These are phyloP conservation scores for Acromyrmex heyeri DNA, from an alignment of 1,140 invertebrate species.

Conservation along the genomic window DNA sequence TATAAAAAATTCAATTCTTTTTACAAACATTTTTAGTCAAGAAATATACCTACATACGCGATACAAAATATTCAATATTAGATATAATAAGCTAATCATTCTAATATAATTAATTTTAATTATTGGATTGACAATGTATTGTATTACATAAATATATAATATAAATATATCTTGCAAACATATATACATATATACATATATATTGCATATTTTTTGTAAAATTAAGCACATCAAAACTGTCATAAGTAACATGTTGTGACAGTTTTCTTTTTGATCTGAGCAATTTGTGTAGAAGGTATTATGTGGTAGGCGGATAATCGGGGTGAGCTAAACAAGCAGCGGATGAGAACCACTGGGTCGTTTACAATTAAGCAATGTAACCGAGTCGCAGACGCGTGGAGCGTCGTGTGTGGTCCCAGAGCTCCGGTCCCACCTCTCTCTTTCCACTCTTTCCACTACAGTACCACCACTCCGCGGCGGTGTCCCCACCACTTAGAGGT, in stretches of 20 bases:
- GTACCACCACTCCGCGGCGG: constrained; percentile 67
- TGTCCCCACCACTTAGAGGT: constrained; percentile 70
- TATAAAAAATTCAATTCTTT: neutral
- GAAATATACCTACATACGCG: no score
- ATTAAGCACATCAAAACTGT: neutral
- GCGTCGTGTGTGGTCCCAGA: constrained; percentile 86
- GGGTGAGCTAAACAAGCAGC: neutral
- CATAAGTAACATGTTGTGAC: neutral
- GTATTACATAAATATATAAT: neutral
- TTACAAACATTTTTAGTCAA: neutral
- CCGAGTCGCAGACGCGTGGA: constrained; percentile 86
- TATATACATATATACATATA: no score
- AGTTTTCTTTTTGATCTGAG: neutral
- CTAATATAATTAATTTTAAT: neutral
- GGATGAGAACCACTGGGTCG: constrained; percentile 84
- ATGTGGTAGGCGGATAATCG: constrained; percentile 8
- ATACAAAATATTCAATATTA: neutral
- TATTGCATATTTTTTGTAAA: neutral
- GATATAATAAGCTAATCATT: neutral
- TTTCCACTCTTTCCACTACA: constrained; percentile 78
- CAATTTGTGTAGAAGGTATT: neutral
- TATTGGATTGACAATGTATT: neutral
- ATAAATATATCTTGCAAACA: neutral
- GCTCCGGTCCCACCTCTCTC: constrained; percentile 83
- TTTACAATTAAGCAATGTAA: constrained; percentile 87